Base-by-base conservation (phyloP, 2,888 invertebrate species). In the Pherbina coryleti region DNA sequence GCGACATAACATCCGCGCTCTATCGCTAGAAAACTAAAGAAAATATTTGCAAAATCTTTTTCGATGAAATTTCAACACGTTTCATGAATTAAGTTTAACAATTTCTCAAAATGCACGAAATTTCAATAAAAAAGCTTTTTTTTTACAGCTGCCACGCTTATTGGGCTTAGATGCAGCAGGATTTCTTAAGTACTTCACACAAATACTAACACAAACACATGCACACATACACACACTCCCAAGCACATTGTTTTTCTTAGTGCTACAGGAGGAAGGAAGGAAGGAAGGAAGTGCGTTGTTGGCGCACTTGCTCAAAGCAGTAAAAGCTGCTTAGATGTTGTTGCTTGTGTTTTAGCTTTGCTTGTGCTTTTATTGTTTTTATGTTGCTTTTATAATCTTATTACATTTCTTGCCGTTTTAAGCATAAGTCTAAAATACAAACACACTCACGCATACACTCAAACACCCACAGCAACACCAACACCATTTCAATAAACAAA, bases 401-500 rank as follows among this genome's bases (percentile, higher is more conserved):
- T 37, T 31, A 11, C 34, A 66, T 37, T 37, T 19, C 67, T n/a
- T 22, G 19, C 44, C 28, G 37, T 22, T 44, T 14, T 1, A 44
- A 67, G 19, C 44, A 44, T 34, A 34, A 19, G 67, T 67, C 14
- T 67, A 22, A 22, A 22, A 57, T 22, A 37, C 44, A 19, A 17
- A 51, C 55, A 28, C n/a, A 66, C 57, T 25, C 37, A 60, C 60
- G 55, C 55, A 44, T 53, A 34, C 31, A 74, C 74, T 31, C 53
- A 60, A 14, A 60, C 60, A 60, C 60, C n/a, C 4, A 55, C 14
- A 62, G 17, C 28, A 28, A 62, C 31, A 64, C 14, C n/a, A 22
- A 55, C 19, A 55, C 3, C 22, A 22, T 55, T 57, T 67, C 51
- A 73, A 71, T 76, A 69, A 77, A 72, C 72, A 22, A 53, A 67